Conservation (phyloP, 2,888 invertebrate species). For the Zootermopsis nevadensis region DNA sequence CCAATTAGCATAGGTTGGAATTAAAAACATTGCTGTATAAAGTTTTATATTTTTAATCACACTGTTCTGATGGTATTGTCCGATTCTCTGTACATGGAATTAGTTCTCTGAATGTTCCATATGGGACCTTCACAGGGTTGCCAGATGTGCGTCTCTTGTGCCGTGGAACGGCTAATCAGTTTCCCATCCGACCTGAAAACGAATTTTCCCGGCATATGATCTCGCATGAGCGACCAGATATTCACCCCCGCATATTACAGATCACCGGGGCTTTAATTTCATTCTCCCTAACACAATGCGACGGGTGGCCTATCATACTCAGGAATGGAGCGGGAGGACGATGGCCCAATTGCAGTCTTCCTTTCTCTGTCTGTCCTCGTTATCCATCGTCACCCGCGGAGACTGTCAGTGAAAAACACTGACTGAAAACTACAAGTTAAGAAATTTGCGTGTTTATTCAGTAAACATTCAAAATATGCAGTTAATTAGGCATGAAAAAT, state of each 20-base stretch:
- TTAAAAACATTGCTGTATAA: background rate
- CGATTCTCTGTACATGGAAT: background rate
- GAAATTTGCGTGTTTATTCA: too few species aligned
- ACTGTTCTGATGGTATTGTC: background rate
- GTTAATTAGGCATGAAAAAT: too few species aligned
- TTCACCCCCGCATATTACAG: background rate
- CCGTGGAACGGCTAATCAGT: constrained; percentile 32
- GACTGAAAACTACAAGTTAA: too few species aligned
- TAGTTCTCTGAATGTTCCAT: constrained; percentile 28
- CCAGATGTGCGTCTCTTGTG: constrained; percentile 22
- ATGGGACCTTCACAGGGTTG: constrained; percentile 3
- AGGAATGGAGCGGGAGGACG: background rate
- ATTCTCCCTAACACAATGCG: constrained; percentile 10
- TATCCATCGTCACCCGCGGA: background rate
- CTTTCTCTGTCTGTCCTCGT: background rate
- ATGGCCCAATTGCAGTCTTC: background rate
- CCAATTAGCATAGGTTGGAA: background rate
- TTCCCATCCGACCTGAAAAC: constrained; percentile 40
- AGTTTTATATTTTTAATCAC: background rate
- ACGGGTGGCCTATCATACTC: background rate
- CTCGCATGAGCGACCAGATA: background rate
- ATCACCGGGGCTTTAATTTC: background rate
- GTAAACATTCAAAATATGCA: too few species aligned
- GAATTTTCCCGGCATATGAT: constrained; percentile 27
- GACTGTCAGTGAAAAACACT: too few species aligned